These are phyloP conservation scores for Ceratotherium simum DNA, from an alignment of 2,113 vertebrate genomes.

Conservation along the genomic window DNA sequence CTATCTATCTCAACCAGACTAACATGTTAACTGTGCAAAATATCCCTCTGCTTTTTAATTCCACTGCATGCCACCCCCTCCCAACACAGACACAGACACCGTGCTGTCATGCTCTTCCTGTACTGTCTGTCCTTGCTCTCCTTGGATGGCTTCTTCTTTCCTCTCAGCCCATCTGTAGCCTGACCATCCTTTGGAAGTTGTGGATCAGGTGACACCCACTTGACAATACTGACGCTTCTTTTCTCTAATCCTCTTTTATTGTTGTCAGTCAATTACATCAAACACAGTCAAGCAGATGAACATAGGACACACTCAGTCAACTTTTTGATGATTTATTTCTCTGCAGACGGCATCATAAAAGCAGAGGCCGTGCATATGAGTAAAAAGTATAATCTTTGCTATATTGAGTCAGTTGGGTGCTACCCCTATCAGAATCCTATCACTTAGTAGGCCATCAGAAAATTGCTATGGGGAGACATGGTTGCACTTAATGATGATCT, in stretches of 20 bases:
- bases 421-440: slow-evolving; percentile 10
- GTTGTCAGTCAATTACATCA: slow-evolving; percentile 52
- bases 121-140: not conserved
- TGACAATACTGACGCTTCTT: not conserved
- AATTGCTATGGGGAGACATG: not conserved
- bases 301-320: slow-evolving; percentile 67
- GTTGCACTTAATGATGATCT: not conserved
- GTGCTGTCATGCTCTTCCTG: not conserved
- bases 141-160: not conserved
- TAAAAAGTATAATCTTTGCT: not conserved
- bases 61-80: not conserved
- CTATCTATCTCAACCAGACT: not conserved
- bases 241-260: slow-evolving; percentile 18
- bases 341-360: slow-evolving; percentile 60
- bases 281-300: slow-evolving; percentile 56
- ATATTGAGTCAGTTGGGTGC: not conserved
- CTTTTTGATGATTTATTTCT: slow-evolving; percentile 68
- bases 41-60: not conserved
- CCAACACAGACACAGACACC: not conserved
- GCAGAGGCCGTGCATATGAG: slow-evolving; percentile 2
- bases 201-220: not conserved
- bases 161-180: not conserved
- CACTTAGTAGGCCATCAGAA: not conserved
- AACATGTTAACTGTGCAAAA: not conserved
- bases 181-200: not conserved